Percentiles rank a stretch among this genome's conserved stretches.
phyloP scores from a whole-genome alignment of 2,888 invertebrate species.

The Glyphotaelius pellucidus region DNA sequence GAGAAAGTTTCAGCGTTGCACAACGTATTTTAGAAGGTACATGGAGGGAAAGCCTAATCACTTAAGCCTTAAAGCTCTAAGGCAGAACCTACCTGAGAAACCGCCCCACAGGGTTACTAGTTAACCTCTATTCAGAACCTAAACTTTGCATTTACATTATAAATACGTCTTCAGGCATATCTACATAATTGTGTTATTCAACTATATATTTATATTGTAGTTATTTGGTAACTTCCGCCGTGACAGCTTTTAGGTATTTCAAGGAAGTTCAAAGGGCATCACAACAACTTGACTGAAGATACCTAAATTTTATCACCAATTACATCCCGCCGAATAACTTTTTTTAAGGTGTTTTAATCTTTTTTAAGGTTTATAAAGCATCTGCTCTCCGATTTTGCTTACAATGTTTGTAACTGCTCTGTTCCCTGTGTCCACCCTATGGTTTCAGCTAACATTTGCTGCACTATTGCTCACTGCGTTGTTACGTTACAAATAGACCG shows the following conservation, averaged over 20 bases:
- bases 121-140: neutral
- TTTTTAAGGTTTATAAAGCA: too few relatives aligned
- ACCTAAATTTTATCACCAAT: too few relatives aligned
- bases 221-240: neutral
- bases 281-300: neutral
- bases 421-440: neutral
- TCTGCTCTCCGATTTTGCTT: neutral
- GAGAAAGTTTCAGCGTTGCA: neutral
- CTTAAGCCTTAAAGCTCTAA: neutral
- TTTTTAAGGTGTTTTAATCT: too few relatives aligned
- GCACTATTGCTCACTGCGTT: neutral
- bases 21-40: constrained; percentile 2
- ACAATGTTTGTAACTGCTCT: neutral
- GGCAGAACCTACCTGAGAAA: neutral
- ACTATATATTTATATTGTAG: neutral
- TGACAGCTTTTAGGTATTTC: neutral
- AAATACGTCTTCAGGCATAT: neutral
- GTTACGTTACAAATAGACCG: too few relatives aligned
- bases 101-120: neutral
- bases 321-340: too few relatives aligned
- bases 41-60: neutral
- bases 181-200: neutral
- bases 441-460: neutral
- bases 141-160: neutral
- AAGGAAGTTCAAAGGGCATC: neutral